These are phyloP conservation scores for Gavialis gangeticus DNA, from an alignment of 2,113 vertebrate genomes.

Conservation along the genomic window DNA sequence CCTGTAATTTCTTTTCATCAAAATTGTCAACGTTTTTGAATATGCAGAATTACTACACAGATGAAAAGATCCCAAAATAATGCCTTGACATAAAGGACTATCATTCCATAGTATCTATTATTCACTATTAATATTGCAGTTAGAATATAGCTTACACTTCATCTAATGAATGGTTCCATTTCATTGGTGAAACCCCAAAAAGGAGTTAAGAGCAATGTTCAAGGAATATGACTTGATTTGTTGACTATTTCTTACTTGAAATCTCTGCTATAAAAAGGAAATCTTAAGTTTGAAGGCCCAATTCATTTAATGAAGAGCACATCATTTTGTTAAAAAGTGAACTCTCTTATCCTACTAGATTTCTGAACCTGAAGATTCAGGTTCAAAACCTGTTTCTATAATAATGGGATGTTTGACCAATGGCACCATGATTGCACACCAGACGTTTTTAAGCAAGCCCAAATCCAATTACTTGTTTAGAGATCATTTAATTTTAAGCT, in stretches of 20 bases:
- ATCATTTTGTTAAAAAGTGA: neutral
- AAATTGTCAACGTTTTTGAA: conserved; percentile 54
- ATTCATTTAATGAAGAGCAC: neutral
- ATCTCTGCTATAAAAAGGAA: neutral
- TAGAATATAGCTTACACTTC: neutral
- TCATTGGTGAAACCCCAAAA: neutral
- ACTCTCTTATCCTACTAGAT: neutral
- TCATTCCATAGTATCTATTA: conserved; percentile 29
- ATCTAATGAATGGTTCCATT: neutral
- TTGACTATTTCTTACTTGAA: conserved; percentile 17
- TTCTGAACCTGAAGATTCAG: neutral
- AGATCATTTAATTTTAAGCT: neutral
- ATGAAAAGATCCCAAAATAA: conserved; percentile 36
- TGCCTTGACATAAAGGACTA: conserved; percentile 3
- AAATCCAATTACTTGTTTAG: neutral
- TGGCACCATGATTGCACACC: neutral
- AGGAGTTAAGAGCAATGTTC: conserved; percentile 2
- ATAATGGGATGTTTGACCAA: accelerated
- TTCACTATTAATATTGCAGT: conserved; percentile 58
- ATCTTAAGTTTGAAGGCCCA: neutral
- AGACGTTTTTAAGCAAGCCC: neutral
- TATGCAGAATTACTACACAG: conserved; percentile 29
- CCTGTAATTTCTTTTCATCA: conserved; percentile 31
- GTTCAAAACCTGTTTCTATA: neutral
- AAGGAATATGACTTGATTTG: neutral